These are phyloP conservation scores for Cirrhinus mrigala DNA, from an alignment of 2,797 vertebrate species.

Conservation along the genomic window DNA sequence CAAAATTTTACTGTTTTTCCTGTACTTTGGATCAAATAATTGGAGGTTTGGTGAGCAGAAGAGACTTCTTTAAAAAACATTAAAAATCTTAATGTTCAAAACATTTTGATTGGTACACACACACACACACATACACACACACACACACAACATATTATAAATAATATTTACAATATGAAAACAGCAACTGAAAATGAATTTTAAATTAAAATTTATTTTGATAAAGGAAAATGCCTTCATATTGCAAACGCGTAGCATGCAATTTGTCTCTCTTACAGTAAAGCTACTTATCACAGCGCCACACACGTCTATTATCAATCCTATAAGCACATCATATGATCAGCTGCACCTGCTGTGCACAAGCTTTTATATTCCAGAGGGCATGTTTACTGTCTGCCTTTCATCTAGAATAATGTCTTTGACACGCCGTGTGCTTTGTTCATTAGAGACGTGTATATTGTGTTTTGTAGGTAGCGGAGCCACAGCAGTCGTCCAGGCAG, in stretches of 20 bases:
- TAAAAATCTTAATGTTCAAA: no score
- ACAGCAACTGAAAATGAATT: no score
- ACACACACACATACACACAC: no score
- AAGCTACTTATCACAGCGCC: conserved; percentile 19
- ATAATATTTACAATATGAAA: neutral
- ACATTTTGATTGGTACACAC: no score
- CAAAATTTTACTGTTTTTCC: no score
- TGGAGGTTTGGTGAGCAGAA: no score
- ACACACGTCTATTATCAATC: conserved; percentile 12
- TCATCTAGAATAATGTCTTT: conserved; percentile 38
- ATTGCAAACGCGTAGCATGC: neutral
- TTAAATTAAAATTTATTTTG: neutral
- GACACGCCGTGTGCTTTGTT: conserved; percentile 9
- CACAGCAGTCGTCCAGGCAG: conserved; percentile 98
- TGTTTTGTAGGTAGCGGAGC: conserved; percentile 92
- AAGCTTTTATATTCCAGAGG: conserved; percentile 27
- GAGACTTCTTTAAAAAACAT: no score
- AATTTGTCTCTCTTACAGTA: neutral
- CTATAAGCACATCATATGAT: conserved; percentile 7
- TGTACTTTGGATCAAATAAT: no score
- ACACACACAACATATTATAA: no score
- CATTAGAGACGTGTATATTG: conserved; percentile 12
- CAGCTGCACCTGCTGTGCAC: conserved; percentile 30
- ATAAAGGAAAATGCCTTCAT: neutral
- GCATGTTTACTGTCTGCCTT: conserved; percentile 40